phyloP scores from a whole-genome alignment of 2,113 vertebrate species.

The Ictalurus punctatus region DNA sequence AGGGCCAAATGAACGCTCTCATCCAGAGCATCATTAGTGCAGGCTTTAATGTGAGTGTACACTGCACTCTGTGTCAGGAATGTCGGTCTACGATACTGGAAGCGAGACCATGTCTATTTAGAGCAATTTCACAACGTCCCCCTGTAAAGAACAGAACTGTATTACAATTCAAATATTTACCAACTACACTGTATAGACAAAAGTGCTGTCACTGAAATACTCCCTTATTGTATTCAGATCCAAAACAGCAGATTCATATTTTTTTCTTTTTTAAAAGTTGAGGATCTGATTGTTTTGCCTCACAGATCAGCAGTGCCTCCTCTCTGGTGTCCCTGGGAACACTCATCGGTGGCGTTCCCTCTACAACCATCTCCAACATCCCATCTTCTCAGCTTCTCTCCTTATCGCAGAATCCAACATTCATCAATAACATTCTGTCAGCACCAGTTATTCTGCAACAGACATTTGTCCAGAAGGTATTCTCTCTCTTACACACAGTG shows the following conservation, averaged over 20 bases:
- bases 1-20: conserved; percentile 56
- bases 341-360: conserved; percentile 61
- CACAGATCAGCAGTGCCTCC: conserved; percentile 54
- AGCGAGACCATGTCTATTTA: not conserved
- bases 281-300: conserved; percentile 23
- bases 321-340: conserved; percentile 58
- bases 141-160: not conserved
- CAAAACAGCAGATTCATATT: not conserved
- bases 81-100: not conserved
- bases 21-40: conserved; percentile 51
- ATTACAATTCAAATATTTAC: not conserved
- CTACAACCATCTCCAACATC: conserved; percentile 37
- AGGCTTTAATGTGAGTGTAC: conserved; percentile 54
- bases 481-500: too few species aligned
- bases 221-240: not conserved
- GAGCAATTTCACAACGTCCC: not conserved
- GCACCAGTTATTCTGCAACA: conserved; percentile 50
- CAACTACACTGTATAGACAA: not conserved
- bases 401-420: conserved; percentile 17
- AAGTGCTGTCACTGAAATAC: not conserved
- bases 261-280: not conserved
- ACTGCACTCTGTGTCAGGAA: not conserved
- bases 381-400: conserved; percentile 33
- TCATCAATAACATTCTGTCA: conserved; percentile 59
- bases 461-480: not conserved